A percentile compares a stretch with the other conserved stretches of the same genome.
phyloP scores from a whole-genome alignment of 2,797 vertebrate species.

The Margarornis squamiger region DNA sequence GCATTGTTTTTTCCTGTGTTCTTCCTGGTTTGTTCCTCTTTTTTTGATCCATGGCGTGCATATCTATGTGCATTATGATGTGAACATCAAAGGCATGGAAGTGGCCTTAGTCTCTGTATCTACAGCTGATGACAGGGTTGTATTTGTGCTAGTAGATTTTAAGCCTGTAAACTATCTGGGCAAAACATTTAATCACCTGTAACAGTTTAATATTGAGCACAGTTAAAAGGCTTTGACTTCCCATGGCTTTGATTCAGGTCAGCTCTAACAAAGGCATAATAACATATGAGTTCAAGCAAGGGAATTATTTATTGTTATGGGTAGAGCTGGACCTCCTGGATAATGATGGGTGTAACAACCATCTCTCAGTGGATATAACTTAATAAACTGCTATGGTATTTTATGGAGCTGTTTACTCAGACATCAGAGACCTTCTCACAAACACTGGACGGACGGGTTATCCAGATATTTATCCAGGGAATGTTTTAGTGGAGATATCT shows the following conservation, averaged over 20 bases:
- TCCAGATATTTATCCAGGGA: background rate
- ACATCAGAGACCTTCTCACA: background rate
- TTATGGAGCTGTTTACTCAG: background rate
- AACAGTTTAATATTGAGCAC: background rate
- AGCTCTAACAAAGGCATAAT: background rate
- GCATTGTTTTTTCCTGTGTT: background rate
- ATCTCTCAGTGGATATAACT: background rate
- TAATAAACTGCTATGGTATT: background rate
- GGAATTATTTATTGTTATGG: background rate
- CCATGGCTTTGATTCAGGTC: background rate
- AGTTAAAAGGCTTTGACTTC: background rate
- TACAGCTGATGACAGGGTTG: rapidly evolving
- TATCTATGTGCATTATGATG: background rate
- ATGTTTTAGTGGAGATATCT: background rate
- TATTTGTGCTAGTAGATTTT: background rate
- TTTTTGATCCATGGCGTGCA: background rate
- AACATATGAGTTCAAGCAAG: background rate
- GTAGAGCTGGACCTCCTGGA: background rate
- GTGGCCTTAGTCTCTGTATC: background rate
- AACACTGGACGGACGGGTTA: background rate
- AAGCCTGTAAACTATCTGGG: background rate
- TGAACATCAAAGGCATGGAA: background rate
- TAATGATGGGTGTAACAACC: background rate
- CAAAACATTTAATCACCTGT: background rate
- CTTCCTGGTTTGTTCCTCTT: background rate